A percentile compares a stretch with the other conserved stretches of the same genome.
Evolutionary conservation across 1,140 invertebrate genomes (phyloP).

Genomic region (Bombus picipes): DNA sequence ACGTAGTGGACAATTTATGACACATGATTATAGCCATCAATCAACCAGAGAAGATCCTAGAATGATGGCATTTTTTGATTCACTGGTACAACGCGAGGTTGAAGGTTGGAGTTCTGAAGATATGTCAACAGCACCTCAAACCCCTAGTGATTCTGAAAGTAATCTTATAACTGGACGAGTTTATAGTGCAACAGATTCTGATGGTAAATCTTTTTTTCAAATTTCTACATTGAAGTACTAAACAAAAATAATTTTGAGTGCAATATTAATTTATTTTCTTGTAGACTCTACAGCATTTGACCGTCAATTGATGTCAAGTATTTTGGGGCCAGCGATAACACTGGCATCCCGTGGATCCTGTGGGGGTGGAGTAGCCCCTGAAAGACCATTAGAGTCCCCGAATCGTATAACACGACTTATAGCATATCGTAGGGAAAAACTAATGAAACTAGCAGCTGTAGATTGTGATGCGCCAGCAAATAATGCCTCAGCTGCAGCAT

Average conservation of each 20-base stretch:
- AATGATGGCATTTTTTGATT: constrained; percentile 99
- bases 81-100: constrained; percentile 94
- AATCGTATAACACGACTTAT: constrained; percentile 80
- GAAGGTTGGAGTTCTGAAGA: constrained; percentile 86
- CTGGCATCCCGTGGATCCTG: constrained; percentile 40
- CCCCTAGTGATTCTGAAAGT: constrained; percentile 74
- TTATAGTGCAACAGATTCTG: constrained; percentile 74
- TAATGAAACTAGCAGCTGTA: constrained; percentile 77
- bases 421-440: constrained; percentile 76
- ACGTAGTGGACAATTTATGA: constrained; percentile 89
- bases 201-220: constrained; percentile 62
- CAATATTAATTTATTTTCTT: constrained; percentile 12
- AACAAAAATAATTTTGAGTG: background rate
- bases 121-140: constrained; percentile 67
- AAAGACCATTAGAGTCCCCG: constrained; percentile 74
- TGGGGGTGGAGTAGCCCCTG: constrained; percentile 62
- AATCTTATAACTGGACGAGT: constrained; percentile 63
- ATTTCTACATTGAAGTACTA: background rate
- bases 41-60: constrained; percentile 94
- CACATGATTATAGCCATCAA: constrained; percentile 91
- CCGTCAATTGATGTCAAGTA: constrained; percentile 66
- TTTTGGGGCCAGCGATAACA: constrained; percentile 66
- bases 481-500: constrained; percentile 32
- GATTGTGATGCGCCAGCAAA: constrained; percentile 63
- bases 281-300: constrained; percentile 71